Conservation (phyloP, 2,113 vertebrate genomes). For the Agapornis roseicollis region DNA sequence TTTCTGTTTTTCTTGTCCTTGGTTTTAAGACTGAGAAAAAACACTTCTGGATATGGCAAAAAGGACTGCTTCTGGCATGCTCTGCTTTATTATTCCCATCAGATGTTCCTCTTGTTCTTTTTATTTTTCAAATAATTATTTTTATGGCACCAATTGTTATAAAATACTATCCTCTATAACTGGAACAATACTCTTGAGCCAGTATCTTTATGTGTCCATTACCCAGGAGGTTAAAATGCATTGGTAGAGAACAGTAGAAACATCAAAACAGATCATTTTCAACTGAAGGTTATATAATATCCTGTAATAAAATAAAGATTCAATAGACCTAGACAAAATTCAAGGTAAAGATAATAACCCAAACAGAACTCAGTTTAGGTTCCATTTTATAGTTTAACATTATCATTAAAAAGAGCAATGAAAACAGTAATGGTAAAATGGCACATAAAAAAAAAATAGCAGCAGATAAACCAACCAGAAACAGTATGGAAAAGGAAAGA, state of each 20-base stretch:
- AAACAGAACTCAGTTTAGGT: background rate
- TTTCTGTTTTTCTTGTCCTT: background rate
- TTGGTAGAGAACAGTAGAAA: background rate
- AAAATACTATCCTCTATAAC: background rate
- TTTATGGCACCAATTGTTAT: background rate
- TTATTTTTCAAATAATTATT: constrained; percentile 8
- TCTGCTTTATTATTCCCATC: background rate
- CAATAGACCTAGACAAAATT: background rate
- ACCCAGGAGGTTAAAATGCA: background rate
- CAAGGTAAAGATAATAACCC: background rate
- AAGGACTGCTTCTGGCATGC: background rate
- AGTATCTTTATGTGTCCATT: background rate
- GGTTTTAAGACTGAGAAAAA: background rate
- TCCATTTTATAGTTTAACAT: background rate
- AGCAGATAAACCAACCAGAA: background rate
- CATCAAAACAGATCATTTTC: background rate
- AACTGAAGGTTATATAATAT: background rate
- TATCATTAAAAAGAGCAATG: background rate
- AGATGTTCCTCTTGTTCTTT: background rate
- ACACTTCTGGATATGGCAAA: background rate
- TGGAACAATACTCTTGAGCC: background rate
- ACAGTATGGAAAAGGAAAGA: background rate
- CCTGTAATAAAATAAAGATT: background rate
- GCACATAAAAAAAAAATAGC: background rate
- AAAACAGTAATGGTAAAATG: background rate